Evolutionary conservation across 2,113 vertebrate genomes (phyloP).

Genomic region (Scomber japonicus): DNA sequence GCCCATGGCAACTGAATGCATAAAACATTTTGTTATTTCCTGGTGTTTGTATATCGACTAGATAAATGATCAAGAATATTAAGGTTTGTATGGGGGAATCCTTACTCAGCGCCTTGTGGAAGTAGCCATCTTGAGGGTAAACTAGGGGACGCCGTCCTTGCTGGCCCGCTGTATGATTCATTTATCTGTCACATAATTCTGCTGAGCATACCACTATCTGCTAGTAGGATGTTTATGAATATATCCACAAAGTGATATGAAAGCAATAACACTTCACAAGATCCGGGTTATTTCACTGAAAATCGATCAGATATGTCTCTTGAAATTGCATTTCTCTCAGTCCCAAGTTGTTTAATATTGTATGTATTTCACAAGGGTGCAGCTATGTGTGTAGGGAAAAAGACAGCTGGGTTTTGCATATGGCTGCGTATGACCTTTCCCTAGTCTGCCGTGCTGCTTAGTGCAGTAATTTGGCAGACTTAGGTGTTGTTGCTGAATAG

Average conservation of each 20-base stretch:
- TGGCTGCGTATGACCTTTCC: constrained; percentile 66
- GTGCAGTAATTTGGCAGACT: constrained; percentile 67
- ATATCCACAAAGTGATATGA: constrained; percentile 67
- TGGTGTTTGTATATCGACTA: constrained; percentile 51
- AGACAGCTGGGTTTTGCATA: constrained; percentile 70
- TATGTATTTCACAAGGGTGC: constrained; percentile 42
- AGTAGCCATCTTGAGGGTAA: constrained; percentile 42
- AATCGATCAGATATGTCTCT: constrained; percentile 63
- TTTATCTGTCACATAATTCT: constrained; percentile 68
- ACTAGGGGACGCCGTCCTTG: constrained; percentile 53
- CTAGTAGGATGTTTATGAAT: constrained; percentile 68
- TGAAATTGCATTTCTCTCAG: constrained; percentile 71
- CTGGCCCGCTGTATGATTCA: constrained; percentile 52
- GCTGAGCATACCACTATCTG: constrained; percentile 65
- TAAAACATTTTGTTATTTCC: constrained; percentile 68
- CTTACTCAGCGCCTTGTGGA: constrained; percentile 60
- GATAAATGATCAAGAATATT: constrained; percentile 59
- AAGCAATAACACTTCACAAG: constrained; percentile 74
- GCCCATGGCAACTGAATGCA: constrained; percentile 65
- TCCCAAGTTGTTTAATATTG: constrained; percentile 59
- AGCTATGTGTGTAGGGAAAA: constrained; percentile 10
- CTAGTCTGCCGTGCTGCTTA: constrained; percentile 48
- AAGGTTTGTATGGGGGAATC: constrained; percentile 26
- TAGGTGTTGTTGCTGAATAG: constrained; percentile 72
- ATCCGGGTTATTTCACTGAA: constrained; percentile 58